phyloP scores from a whole-genome alignment of 2,888 invertebrate species.

The Dynastes maya region DNA sequence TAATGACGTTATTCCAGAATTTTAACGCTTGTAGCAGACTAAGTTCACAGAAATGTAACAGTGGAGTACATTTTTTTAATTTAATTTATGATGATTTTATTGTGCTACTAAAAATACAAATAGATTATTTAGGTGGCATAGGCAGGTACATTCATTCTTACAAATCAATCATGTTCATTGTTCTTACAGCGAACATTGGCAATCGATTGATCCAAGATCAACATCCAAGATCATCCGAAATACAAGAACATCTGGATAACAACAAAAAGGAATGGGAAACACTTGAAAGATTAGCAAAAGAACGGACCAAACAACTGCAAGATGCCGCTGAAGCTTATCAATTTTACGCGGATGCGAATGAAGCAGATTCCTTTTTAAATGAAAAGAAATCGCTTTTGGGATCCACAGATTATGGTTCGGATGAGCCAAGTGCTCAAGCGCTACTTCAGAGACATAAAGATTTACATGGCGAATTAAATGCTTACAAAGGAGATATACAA shows the following conservation, averaged over 20 bases:
- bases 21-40: no score
- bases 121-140: no score
- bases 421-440: conserved; percentile 93
- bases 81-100: no score
- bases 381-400: conserved; percentile 94
- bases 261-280: conserved; percentile 90
- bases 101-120: no score
- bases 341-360: conserved; percentile 98
- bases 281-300: conserved; percentile 86
- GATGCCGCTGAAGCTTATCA: conserved; percentile 95
- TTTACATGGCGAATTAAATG: conserved; percentile 89
- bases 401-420: conserved; percentile 91
- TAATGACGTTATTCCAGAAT: no score
- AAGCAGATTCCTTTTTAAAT: conserved; percentile 97
- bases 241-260: conserved; percentile 85
- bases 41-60: no score
- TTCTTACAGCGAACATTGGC: conserved; percentile 43
- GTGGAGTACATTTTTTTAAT: no score
- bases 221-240: conserved; percentile 87
- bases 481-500: conserved; percentile 90
- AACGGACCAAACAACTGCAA: conserved; percentile 83
- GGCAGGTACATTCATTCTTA: no score
- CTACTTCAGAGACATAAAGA: conserved; percentile 89
- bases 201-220: conserved; percentile 82
- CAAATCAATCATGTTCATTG: no score